Base-by-base conservation (phyloP, 2,797 vertebrate genomes). In the Urosaurus nigricauda region DNA sequence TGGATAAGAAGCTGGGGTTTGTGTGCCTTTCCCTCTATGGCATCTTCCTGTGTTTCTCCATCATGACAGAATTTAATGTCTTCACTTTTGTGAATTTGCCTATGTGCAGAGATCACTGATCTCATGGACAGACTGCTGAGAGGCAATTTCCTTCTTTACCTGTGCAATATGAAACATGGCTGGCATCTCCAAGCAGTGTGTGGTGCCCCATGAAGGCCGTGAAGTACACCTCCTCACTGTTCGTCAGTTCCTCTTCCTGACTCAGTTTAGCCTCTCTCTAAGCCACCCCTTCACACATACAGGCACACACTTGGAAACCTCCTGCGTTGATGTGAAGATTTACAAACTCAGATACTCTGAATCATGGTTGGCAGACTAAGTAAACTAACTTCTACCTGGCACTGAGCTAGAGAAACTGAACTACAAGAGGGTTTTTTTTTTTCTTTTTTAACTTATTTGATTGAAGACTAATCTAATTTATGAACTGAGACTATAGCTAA, bases 21-120 rank as follows among this genome's bases (percentile, higher is more conserved):
- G 94, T 94, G 74, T 99, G 98, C 96, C 97, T 99, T 93, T 96
- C 98, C 93, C 96, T 99, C 90, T 99, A 99, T 0, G 97, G 98
- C 6, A 96, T 99, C 96, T 99, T 99, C 97, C 96, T 99, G 94
- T 99, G 98, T 95, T 98, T 99, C 97, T 99, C 99, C 97, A 99
- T 99, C 97, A 98, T 99, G 97, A 99, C 99, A 17, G 99, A 99
- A 92, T 99, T 99, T 97, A 99, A 99, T 93, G 98, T 99, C 95
- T 99, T 99, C 97, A 99, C 98, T 78, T 99, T 99, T 58, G 99
- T 99, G 96, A 99, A 99, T 97, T 97, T 99, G 96, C 99, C 99
- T 0, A 99, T 98, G 96, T 99, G 99, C 92, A 97, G 97, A 91
- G 97, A 98, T 83, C 97, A 97, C 94, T 98, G 95, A 98, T 75